A percentile compares a stretch with the other conserved stretches of the same genome.
These are phyloP conservation scores for Thalassoma bifasciatum DNA, from an alignment of 2,113 vertebrate genomes.

Conservation along the genomic window DNA sequence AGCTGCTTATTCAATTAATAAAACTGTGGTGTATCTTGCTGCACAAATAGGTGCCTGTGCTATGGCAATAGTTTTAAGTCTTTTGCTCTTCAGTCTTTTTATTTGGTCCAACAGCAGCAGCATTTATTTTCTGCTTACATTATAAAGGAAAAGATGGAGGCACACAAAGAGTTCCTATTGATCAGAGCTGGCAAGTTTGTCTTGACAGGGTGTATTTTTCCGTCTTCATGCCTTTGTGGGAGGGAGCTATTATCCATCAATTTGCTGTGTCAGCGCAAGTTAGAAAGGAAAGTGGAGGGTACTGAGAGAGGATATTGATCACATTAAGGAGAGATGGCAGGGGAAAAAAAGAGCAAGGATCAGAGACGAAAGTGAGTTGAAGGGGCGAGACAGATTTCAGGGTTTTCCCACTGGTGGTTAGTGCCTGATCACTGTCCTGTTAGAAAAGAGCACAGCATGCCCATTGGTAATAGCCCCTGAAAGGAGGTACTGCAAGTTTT, in stretches of 20 bases:
- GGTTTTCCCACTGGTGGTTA: constrained; percentile 35
- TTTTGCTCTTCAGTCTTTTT: background rate
- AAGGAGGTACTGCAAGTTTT: constrained; percentile 15
- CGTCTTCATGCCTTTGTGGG: constrained; percentile 15
- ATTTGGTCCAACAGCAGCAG: constrained; percentile 1
- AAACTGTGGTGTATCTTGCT: constrained; percentile 9
- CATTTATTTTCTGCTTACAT: constrained; percentile 23
- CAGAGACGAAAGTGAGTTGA: constrained; percentile 35
- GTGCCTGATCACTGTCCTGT: constrained; percentile 43
- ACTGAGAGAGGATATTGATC: constrained; percentile 54
- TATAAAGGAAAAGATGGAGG: constrained; percentile 15
- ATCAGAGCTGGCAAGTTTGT: constrained; percentile 47
- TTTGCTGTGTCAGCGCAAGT: constrained; percentile 53
- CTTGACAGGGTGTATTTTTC: constrained; percentile 36
- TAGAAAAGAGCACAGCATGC: constrained; percentile 36
- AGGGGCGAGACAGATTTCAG: constrained; percentile 29
- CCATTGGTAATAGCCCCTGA: constrained; percentile 19
- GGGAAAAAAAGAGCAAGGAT: constrained; percentile 22
- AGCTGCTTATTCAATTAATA: constrained; percentile 20
- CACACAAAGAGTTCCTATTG: constrained; percentile 49
- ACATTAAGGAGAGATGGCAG: constrained; percentile 23
- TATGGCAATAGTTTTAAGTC: constrained; percentile 9
- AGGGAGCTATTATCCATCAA: constrained; percentile 26
- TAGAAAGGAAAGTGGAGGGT: constrained; percentile 26
- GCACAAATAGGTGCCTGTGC: background rate